These are phyloP conservation scores for Tenebrio molitor DNA, from an alignment of 1,140 invertebrate species.

Conservation along the genomic window DNA sequence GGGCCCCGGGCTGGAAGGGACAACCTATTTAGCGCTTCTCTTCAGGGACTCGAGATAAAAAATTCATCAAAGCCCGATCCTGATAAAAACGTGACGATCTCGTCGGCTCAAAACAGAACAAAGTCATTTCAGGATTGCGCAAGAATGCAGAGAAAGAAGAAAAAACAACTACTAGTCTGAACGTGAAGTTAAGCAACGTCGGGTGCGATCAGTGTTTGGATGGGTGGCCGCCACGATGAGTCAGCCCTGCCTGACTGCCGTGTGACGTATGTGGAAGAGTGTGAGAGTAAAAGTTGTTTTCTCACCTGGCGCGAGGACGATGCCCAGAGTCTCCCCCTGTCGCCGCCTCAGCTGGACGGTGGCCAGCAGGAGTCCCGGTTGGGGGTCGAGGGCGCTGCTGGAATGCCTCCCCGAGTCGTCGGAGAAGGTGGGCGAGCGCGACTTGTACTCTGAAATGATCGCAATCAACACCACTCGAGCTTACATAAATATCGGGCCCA, in stretches of 20 bases:
- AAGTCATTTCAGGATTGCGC: no score
- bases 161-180: no score
- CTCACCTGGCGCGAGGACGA: constrained; percentile 61
- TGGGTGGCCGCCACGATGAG: no score
- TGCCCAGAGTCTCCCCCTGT: constrained; percentile 62
- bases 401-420: constrained; percentile 65
- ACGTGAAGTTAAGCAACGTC: no score
- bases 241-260: no score
- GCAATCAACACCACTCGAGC: no score
- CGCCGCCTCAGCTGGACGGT: constrained; percentile 61
- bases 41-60: not conserved
- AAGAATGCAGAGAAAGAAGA: no score
- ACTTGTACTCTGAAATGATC: constrained; percentile 63
- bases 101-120: no score
- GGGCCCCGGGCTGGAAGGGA: not conserved
- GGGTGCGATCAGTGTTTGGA: no score
- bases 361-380: constrained; percentile 54
- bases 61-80: not conserved
- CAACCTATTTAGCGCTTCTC: not conserved
- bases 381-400: constrained; percentile 56
- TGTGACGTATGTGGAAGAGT: no score
- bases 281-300: no score
- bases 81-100: no score
- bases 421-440: constrained; percentile 63
- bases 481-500: not conserved